Conservation (phyloP, 1,140 invertebrate genomes). For the Lethrus apterus region DNA sequence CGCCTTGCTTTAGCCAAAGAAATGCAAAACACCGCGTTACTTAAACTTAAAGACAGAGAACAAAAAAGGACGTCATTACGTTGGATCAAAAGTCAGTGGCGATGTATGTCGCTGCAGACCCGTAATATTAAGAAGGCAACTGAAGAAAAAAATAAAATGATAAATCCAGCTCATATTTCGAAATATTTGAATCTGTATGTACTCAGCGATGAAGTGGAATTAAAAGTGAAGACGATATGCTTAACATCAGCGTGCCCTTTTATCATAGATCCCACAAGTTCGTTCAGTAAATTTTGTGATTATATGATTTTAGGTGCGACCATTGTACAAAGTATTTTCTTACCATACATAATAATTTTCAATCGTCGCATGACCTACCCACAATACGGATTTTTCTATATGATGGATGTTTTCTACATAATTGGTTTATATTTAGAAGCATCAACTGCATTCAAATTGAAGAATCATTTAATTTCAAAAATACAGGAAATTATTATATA, state of each 20-base stretch:
- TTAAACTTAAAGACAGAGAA: constrained; percentile 6
- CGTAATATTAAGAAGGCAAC: background rate
- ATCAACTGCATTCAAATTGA: constrained; percentile 10
- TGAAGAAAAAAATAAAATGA: constrained; percentile 2
- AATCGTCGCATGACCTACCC: background rate
- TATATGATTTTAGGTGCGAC: constrained; percentile 4
- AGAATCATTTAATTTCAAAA: background rate
- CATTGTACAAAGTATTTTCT: constrained; percentile 1
- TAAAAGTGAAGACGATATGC: constrained; percentile 15
- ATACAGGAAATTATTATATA: constrained; percentile 9
- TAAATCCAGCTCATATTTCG: constrained; percentile 1
- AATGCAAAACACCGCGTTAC: background rate
- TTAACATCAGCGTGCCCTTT: constrained; percentile 9
- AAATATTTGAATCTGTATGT: constrained; percentile 9
- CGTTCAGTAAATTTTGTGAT: constrained; percentile 1
- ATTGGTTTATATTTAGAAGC: constrained; percentile 9
- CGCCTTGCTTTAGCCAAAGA: background rate
- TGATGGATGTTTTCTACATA: constrained; percentile 13
- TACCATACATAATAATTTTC: constrained; percentile 11
- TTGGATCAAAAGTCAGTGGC: constrained; percentile 8
- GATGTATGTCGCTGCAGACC: background rate
- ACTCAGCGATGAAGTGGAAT: constrained; percentile 14
- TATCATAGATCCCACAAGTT: constrained; percentile 9
- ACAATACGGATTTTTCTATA: background rate
- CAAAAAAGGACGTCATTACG: constrained; percentile 3